A percentile compares a stretch with the other conserved stretches of the same genome.
These are phyloP conservation scores for Oscheius sp. DNA, from an alignment of 2,888 invertebrate species.

Conservation along the genomic window DNA sequence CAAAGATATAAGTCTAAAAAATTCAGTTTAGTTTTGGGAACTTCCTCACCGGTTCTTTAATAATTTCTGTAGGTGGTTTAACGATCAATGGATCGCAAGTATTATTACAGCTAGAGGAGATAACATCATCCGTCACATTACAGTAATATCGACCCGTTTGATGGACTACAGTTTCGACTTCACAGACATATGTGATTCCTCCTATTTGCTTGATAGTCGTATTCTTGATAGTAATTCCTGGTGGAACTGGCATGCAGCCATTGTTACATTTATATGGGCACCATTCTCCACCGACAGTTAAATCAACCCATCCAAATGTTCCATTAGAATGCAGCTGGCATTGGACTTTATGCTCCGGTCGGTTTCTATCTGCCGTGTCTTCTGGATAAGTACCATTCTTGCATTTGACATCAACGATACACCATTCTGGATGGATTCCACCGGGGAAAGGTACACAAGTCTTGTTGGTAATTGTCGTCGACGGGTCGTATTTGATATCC, in stretches of 20 bases:
- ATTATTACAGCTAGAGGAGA: background rate
- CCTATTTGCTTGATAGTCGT: background rate
- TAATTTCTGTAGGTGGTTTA: background rate
- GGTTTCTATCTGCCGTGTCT: background rate
- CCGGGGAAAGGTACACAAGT: background rate
- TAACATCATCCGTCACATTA: background rate
- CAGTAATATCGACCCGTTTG: background rate
- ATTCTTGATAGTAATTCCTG: background rate
- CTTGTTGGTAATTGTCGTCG: background rate
- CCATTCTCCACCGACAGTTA: background rate
- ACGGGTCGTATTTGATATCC: background rate
- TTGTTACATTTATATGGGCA: background rate
- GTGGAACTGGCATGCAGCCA: background rate
- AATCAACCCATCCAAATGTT: background rate
- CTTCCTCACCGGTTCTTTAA: background rate
- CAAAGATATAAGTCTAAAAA: background rate
- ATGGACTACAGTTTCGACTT: background rate
- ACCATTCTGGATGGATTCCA: background rate
- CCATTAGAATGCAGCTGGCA: background rate
- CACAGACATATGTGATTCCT: background rate
- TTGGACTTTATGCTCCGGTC: slow-evolving; percentile 3
- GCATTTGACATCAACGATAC: slow-evolving; percentile 5
- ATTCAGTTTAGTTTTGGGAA: background rate
- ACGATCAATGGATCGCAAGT: background rate
- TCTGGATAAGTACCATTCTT: slow-evolving; percentile 2